phyloP scores from a whole-genome alignment of 2,797 vertebrate species.

The Notoglanidium macrostoma region DNA sequence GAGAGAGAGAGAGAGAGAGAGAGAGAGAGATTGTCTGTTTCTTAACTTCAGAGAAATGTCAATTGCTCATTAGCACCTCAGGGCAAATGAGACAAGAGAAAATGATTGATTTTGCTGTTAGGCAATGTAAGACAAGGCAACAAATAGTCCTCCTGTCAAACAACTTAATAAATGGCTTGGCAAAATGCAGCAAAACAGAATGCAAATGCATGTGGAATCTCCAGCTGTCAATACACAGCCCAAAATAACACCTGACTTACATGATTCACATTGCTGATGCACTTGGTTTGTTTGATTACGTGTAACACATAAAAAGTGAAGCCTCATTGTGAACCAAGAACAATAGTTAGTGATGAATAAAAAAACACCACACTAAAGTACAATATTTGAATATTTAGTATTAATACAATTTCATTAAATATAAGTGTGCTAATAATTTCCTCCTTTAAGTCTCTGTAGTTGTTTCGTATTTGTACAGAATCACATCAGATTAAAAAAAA shows the following conservation, averaged over 20 bases:
- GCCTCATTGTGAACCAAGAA: neutral
- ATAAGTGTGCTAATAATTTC: neutral
- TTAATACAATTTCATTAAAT: neutral
- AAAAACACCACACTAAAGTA: neutral
- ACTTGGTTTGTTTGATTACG: too few relatives aligned
- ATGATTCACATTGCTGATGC: neutral
- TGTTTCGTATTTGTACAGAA: neutral
- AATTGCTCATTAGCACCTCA: slow-evolving; percentile 59
- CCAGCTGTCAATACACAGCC: slow-evolving; percentile 24
- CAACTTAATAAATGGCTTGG: slow-evolving; percentile 51
- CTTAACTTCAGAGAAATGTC: slow-evolving; percentile 60
- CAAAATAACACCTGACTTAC: slow-evolving; percentile 21
- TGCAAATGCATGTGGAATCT: slow-evolving; percentile 48
- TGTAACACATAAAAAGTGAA: neutral
- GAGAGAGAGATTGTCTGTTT: slow-evolving; percentile 48
- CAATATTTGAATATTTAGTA: neutral
- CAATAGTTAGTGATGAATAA: neutral
- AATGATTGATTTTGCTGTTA: slow-evolving; percentile 61
- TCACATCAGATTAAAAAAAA: neutral
- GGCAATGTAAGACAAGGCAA: slow-evolving; percentile 61
- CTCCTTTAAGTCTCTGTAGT: neutral
- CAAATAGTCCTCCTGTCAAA: slow-evolving; percentile 58
- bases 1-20: slow-evolving; percentile 17
- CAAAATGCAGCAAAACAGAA: slow-evolving; percentile 49
- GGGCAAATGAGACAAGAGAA: slow-evolving; percentile 59